phyloP scores from a whole-genome alignment of 2,888 invertebrate genomes.

The Lycophotia porphyrea region DNA sequence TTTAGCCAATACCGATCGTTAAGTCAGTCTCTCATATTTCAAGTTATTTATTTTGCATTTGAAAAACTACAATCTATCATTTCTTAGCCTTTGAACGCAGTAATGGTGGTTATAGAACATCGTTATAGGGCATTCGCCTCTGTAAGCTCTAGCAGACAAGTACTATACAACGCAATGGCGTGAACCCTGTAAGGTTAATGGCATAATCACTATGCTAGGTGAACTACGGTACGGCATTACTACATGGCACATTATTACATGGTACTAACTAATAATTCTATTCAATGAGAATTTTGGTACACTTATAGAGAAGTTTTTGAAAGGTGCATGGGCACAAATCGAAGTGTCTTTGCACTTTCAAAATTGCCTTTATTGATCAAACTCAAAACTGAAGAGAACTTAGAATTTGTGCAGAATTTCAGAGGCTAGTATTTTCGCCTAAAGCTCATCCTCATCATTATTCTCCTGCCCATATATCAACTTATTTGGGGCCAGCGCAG shows the following conservation, averaged over 20 bases:
- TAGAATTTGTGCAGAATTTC: neutral
- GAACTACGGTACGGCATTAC: slow-evolving; percentile 7
- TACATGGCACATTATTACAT: neutral
- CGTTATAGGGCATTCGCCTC: slow-evolving; percentile 19
- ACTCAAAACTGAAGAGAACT: no score
- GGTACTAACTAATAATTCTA: neutral
- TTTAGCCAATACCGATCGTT: neutral
- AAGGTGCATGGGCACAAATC: neutral
- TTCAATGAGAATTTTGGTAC: neutral
- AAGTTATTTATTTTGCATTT: slow-evolving; percentile 11
- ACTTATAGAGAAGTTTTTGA: neutral
- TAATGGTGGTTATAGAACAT: slow-evolving; percentile 6
- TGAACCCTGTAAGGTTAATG: slow-evolving; percentile 47
- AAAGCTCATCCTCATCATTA: no score
- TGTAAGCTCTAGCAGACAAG: slow-evolving; percentile 3
- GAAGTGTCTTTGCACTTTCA: neutral
- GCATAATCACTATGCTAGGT: slow-evolving; percentile 21
- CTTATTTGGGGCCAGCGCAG: no score
- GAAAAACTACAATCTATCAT: slow-evolving; percentile 25
- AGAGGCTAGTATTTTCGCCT: neutral
- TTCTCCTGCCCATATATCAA: no score
- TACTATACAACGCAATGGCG: slow-evolving; percentile 23
- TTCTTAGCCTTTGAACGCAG: slow-evolving; percentile 11
- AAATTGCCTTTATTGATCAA: neutral
- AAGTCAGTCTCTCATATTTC: neutral